Evolutionary conservation across 2,888 invertebrate genomes (phyloP).

Genomic region (Steromphala cineraria): DNA sequence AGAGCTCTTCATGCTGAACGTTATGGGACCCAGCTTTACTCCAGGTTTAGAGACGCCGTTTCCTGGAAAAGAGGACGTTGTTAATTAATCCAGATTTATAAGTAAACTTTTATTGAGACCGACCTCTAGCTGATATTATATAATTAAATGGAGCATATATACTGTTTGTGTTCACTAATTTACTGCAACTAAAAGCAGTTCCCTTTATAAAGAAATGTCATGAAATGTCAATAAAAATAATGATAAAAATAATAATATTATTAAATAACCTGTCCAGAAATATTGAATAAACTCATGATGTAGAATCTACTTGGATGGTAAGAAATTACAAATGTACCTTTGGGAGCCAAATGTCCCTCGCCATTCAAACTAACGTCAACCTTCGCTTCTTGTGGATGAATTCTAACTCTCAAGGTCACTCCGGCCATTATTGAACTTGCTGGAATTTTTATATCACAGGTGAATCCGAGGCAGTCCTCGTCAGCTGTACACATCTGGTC

Average conservation of each 20-base stretch:
- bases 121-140: too few species aligned
- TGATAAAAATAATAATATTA: too few species aligned
- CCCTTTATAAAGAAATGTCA: too few species aligned
- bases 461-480: constrained; percentile 8
- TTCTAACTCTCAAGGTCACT: background rate
- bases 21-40: background rate
- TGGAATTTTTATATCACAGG: background rate
- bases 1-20: background rate
- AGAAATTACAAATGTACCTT: background rate
- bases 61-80: background rate
- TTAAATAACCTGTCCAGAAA: too few species aligned
- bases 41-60: background rate
- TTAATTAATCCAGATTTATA: too few species aligned
- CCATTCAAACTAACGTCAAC: background rate
- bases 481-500: constrained; percentile 19
- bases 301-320: too few species aligned
- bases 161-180: too few species aligned
- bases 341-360: background rate
- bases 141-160: too few species aligned
- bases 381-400: background rate
- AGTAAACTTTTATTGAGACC: too few species aligned
- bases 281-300: too few species aligned
- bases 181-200: too few species aligned
- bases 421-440: background rate
- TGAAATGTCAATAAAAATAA: too few species aligned